phyloP scores from a whole-genome alignment of 2,113 vertebrate species.

The Odocoileus hemionus region DNA sequence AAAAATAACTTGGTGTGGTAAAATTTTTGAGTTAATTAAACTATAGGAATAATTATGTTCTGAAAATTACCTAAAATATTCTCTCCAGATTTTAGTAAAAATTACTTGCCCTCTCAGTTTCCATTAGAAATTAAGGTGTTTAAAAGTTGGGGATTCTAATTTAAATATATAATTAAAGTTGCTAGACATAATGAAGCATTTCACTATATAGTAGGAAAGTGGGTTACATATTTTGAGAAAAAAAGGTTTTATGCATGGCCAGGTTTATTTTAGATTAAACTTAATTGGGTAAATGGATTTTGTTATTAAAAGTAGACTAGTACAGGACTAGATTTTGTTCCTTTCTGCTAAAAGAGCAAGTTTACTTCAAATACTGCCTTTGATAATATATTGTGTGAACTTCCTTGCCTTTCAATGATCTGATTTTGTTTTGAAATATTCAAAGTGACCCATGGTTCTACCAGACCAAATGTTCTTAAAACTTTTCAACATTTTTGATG shows the following conservation, averaged over 20 bases:
- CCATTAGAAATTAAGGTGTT: neutral
- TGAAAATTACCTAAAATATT: neutral
- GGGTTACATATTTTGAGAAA: neutral
- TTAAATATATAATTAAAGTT: neutral
- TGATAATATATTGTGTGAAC: neutral
- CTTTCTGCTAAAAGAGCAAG: neutral
- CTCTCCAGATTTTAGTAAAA: neutral
- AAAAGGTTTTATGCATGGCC: neutral
- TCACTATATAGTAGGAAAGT: neutral
- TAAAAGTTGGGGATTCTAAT: neutral
- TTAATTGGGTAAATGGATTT: neutral
- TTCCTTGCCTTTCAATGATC: neutral
- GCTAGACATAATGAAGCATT: neutral
- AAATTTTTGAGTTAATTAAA: neutral
- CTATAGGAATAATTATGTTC: neutral
- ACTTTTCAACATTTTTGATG: neutral
- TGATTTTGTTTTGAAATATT: neutral
- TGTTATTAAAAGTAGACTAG: neutral
- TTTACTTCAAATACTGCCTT: neutral
- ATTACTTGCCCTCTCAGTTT: neutral
- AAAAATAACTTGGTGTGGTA: neutral
- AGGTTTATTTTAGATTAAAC: neutral
- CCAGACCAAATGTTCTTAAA: neutral
- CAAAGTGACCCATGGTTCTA: neutral
- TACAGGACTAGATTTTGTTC: neutral